These are phyloP conservation scores for Colistium nudipinnis DNA, from an alignment of 2,113 vertebrate species.

Conservation along the genomic window DNA sequence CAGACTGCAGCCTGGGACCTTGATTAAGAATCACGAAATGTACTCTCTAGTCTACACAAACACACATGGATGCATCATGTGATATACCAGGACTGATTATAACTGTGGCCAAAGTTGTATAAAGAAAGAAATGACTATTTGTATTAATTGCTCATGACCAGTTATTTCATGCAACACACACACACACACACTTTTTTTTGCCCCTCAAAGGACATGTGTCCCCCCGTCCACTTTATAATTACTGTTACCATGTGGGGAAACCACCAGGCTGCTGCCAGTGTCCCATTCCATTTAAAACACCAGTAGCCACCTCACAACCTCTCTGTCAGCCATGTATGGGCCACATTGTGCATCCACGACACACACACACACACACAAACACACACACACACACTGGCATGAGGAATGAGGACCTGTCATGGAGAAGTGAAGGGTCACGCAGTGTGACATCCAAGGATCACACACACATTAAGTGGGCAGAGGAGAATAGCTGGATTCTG, in stretches of 20 bases:
- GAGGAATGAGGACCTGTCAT: conserved; percentile 41
- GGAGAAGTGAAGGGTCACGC: conserved; percentile 47
- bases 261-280: conserved; percentile 37
- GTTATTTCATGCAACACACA: conserved; percentile 34
- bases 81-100: too few relatives aligned
- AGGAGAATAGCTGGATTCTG: conserved; percentile 52
- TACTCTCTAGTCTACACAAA: not conserved
- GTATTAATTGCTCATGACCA: too few relatives aligned
- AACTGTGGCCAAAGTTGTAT: too few relatives aligned
- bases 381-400: conserved; percentile 28
- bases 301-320: conserved; percentile 59
- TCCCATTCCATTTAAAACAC: conserved; percentile 32
- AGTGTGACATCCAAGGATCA: not conserved
- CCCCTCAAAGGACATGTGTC: conserved; percentile 35
- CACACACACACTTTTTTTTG: too few relatives aligned
- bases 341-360: conserved; percentile 45
- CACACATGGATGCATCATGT: not conserved
- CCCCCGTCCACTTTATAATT: conserved; percentile 51
- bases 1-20: not conserved
- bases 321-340: conserved; percentile 30
- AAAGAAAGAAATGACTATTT: too few relatives aligned
- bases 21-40: not conserved
- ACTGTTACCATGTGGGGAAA: conserved; percentile 54
- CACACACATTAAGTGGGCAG: conserved; percentile 35
- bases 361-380: conserved; percentile 16